phyloP scores from a whole-genome alignment of 2,797 vertebrate species.

The Aphelocoma californica region DNA sequence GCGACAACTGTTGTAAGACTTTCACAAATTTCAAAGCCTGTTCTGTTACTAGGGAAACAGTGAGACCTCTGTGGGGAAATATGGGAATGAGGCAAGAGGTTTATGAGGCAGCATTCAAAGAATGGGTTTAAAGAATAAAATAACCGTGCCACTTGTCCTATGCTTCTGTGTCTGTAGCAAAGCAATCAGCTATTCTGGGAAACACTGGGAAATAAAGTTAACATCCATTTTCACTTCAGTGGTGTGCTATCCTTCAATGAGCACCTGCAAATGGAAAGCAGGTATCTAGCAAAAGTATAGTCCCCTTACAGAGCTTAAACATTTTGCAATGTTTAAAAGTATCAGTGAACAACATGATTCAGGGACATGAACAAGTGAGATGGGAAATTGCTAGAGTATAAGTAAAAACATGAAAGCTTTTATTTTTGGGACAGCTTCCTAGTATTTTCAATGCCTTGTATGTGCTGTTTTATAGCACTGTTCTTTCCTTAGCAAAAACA shows the following conservation, averaged over 20 bases:
- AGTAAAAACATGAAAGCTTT: neutral
- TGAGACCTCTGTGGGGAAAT: neutral
- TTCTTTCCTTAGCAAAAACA: neutral
- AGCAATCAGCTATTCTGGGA: neutral
- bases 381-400: neutral
- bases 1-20: neutral
- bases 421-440: neutral
- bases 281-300: neutral
- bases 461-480: neutral
- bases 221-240: neutral
- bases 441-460: neutral
- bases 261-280: constrained; percentile 4
- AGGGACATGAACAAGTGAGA: neutral
- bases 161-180: neutral
- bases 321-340: neutral
- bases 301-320: neutral
- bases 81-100: neutral
- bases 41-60: neutral
- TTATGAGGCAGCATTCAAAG: neutral
- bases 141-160: neutral
- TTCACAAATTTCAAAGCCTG: neutral
- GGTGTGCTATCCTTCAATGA: neutral
- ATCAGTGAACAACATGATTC: neutral
- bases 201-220: neutral
- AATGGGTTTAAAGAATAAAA: neutral